Conservation (phyloP, 2,888 invertebrate species). For the Drosophila glabriapex region DNA sequence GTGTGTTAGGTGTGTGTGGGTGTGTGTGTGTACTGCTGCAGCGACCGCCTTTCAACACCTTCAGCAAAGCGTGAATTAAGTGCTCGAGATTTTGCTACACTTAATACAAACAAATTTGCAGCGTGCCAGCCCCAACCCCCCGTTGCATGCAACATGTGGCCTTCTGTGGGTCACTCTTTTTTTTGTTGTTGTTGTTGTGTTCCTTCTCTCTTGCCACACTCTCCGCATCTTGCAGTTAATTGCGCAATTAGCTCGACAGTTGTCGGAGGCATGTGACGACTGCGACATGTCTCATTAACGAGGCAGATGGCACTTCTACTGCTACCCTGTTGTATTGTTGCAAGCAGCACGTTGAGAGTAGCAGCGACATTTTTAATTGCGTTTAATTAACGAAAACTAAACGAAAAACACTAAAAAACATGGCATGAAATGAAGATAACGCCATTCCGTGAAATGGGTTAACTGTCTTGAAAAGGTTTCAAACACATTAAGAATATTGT, state of each 20-base stretch:
- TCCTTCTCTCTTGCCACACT: constrained; percentile 2
- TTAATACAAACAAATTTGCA: constrained; percentile 74
- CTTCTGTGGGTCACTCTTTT: constrained; percentile 42
- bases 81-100: constrained; percentile 78
- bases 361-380: constrained; percentile 62
- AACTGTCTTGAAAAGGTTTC: not conserved
- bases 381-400: constrained; percentile 76
- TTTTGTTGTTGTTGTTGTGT: not conserved
- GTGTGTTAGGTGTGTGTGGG: constrained; percentile 6
- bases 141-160: constrained; percentile 74
- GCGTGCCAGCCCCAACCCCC: constrained; percentile 5
- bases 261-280: constrained; percentile 71
- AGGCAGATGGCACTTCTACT: constrained; percentile 43
- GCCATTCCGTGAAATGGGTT: not conserved
- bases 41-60: constrained; percentile 79
- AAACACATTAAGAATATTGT: not conserved
- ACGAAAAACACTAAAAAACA: constrained; percentile 57
- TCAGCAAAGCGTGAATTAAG: constrained; percentile 82
- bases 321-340: constrained; percentile 15
- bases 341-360: constrained; percentile 29
- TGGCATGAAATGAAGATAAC: constrained; percentile 1
- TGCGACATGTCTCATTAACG: constrained; percentile 73
- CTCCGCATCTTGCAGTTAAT: constrained; percentile 66
- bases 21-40: constrained; percentile 28
- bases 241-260: constrained; percentile 75